Percentiles rank a stretch among this genome's conserved stretches.
phyloP scores from a whole-genome alignment of 2,888 invertebrate species.

The Pollenia angustigena region DNA sequence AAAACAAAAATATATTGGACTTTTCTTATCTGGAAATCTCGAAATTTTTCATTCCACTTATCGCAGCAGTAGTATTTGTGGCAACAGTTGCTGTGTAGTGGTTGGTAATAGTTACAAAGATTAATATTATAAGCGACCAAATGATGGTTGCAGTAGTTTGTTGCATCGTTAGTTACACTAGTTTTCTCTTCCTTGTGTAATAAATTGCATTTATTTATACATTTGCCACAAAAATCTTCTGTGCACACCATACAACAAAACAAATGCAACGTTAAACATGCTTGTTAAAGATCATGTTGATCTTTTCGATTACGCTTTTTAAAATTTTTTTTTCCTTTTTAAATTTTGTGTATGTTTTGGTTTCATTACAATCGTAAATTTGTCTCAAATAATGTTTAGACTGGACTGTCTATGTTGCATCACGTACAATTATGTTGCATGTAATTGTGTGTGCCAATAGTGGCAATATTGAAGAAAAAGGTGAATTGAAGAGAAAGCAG shows the following conservation, averaged over 20 bases:
- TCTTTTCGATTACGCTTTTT: constrained; percentile 53
- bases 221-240: constrained; percentile 32
- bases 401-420: constrained; percentile 15
- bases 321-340: not conserved
- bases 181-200: constrained; percentile 65
- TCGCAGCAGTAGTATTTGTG: constrained; percentile 24
- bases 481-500: constrained; percentile 72
- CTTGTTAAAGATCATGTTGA: constrained; percentile 72
- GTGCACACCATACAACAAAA: constrained; percentile 15
- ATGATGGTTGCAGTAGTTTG: constrained; percentile 53
- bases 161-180: constrained; percentile 62
- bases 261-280: constrained; percentile 46
- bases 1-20: not conserved
- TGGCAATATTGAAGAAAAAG: constrained; percentile 3
- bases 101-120: constrained; percentile 59
- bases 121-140: constrained; percentile 43
- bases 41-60: constrained; percentile 57
- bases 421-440: not conserved
- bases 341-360: constrained; percentile 53
- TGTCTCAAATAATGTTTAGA: constrained; percentile 65
- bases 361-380: constrained; percentile 70
- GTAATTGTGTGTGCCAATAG: not conserved
- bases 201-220: constrained; percentile 64
- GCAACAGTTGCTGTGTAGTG: constrained; percentile 57
- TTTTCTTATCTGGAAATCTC: constrained; percentile 61